Conservation (phyloP, 2,797 vertebrate genomes). For the Pangasius djambal region DNA sequence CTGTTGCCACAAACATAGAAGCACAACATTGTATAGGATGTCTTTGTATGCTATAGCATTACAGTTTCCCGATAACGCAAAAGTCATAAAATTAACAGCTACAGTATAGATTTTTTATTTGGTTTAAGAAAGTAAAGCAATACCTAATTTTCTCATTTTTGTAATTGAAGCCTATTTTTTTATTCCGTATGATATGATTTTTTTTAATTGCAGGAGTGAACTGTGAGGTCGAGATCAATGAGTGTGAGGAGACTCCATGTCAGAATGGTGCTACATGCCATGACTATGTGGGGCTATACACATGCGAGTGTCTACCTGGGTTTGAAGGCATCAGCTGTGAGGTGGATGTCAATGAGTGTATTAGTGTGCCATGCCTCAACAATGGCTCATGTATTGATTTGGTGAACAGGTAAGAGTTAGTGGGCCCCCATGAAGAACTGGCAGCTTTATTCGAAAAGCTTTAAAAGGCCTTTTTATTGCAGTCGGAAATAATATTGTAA, state of each 20-base stretch:
- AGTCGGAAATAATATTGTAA: background rate
- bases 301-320: constrained; percentile 82
- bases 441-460: background rate
- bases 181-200: background rate
- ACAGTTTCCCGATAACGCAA: background rate
- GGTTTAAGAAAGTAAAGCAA: background rate
- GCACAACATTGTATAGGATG: background rate
- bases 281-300: constrained; percentile 84
- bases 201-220: constrained; percentile 69
- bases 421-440: background rate
- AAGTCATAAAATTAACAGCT: background rate
- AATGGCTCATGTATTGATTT: constrained; percentile 81
- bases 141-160: background rate
- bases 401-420: constrained; percentile 81
- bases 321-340: constrained; percentile 84
- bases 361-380: constrained; percentile 83
- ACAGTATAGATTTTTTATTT: background rate
- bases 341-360: constrained; percentile 88
- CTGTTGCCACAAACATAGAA: background rate
- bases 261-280: constrained; percentile 80
- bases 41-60: background rate
- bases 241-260: constrained; percentile 87
- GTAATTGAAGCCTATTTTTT: background rate
- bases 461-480: background rate
- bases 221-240: constrained; percentile 87